Conservation (phyloP, 2,797 vertebrate species). For the Halcyon badia region DNA sequence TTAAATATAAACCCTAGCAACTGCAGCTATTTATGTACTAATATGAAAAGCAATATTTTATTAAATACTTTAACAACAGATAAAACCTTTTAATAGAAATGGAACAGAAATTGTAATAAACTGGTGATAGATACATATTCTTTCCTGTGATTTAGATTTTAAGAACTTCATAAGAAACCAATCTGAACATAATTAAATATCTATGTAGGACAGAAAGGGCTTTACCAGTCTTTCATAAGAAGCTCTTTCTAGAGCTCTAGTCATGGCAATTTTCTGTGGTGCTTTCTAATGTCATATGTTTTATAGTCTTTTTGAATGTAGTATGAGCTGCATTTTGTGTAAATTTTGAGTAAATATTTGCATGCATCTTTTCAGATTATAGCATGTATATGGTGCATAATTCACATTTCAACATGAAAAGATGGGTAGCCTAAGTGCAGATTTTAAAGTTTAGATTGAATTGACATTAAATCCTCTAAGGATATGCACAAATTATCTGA, state of each 20-base stretch:
- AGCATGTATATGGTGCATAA: background rate
- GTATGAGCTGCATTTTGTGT: background rate
- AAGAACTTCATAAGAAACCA: background rate
- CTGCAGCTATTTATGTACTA: background rate
- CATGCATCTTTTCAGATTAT: background rate
- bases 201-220: background rate
- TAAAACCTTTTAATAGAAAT: background rate
- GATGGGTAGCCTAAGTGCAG: background rate
- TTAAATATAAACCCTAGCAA: background rate
- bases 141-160: background rate
- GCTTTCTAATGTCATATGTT: background rate
- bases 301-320: background rate
- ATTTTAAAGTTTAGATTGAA: background rate
- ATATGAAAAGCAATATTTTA: background rate
- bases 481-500: background rate
- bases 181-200: background rate
- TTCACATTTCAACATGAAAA: background rate
- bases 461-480: background rate
- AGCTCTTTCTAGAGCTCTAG: background rate
- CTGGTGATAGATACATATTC: background rate
- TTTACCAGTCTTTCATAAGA: background rate
- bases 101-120: background rate
- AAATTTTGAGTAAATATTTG: background rate
- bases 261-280: background rate
- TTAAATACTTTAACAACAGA: background rate